Percentiles rank a stretch among this genome's conserved stretches.
phyloP scores from a whole-genome alignment of 2,113 vertebrate genomes.

The Ceyx melanurus region DNA sequence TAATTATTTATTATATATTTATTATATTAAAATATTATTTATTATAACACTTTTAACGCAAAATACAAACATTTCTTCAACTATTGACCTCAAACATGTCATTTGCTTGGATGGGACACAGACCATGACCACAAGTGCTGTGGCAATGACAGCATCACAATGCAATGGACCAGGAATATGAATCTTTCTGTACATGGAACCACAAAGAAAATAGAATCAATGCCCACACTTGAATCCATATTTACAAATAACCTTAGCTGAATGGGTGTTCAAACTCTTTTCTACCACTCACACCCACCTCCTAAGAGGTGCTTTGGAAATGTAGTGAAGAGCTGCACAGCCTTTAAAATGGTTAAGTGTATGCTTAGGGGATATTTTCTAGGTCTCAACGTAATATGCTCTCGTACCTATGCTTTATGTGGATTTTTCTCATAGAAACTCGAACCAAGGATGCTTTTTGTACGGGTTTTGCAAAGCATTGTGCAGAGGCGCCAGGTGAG shows the following conservation, averaged over 20 bases:
- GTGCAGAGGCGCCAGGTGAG: neutral
- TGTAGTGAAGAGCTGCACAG: fast-evolving
- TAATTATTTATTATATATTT: neutral
- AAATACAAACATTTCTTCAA: neutral
- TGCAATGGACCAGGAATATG: neutral
- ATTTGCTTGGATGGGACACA: neutral
- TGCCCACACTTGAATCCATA: fast-evolving
- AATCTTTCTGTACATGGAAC: fast-evolving
- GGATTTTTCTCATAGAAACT: neutral
- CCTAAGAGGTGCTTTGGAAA: neutral
- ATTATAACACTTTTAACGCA: neutral
- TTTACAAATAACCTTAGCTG: neutral
- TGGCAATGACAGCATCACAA: neutral
- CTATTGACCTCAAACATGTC: neutral
- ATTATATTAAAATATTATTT: too few relatives aligned
- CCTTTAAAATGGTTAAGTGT: fast-evolving
- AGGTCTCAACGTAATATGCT: fast-evolving
- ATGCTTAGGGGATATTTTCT: neutral
- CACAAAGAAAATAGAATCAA: fast-evolving
- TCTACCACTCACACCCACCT: too few relatives aligned
- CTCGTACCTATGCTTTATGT: too few relatives aligned
- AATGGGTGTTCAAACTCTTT: neutral
- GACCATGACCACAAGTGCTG: fast-evolving
- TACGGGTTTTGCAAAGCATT: neutral
- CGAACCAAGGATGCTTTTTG: fast-evolving